Evolutionary conservation across 1,140 invertebrate genomes (phyloP).

Genomic region (Macrocentrus cingulum): DNA sequence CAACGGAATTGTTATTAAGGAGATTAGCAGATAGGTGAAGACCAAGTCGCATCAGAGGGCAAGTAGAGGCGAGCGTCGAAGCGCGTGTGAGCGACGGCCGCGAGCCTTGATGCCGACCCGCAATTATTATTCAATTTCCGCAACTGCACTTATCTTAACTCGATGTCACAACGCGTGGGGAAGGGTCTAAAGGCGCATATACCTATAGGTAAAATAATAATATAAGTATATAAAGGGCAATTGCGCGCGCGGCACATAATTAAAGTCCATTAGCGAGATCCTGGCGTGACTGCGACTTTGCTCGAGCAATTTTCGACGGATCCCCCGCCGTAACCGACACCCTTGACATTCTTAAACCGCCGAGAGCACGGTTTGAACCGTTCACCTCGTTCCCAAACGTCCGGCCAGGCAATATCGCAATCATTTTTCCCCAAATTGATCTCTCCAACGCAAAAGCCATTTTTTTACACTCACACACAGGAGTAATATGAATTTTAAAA

Average conservation of each 20-base stretch:
- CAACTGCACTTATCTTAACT: conserved; percentile 49
- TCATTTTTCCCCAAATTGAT: no score
- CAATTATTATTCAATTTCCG: conserved; percentile 56
- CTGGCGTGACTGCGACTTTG: conserved; percentile 40
- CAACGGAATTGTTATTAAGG: conserved; percentile 47
- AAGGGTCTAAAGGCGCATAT: conserved; percentile 13
- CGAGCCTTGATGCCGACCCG: conserved; percentile 25
- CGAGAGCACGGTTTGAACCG: conserved; percentile 6
- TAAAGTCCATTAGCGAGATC: conserved; percentile 52
- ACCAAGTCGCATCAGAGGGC: background rate
- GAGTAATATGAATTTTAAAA: no score
- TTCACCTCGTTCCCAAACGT: no score
- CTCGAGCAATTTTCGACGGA: conserved; percentile 39
- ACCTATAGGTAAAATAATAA: background rate
- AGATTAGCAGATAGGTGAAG: conserved; percentile 39
- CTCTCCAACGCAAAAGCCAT: background rate
- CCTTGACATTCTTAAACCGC: conserved; percentile 50
- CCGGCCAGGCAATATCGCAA: no score
- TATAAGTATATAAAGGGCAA: conserved; percentile 20
- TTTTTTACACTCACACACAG: background rate
- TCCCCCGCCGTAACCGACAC: conserved; percentile 40
- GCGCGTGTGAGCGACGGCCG: conserved; percentile 14
- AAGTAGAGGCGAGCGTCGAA: background rate
- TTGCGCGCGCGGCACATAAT: conserved; percentile 40
- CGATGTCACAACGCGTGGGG: conserved; percentile 45